A percentile compares a stretch with the other conserved stretches of the same genome.
phyloP scores from a whole-genome alignment of 2,888 invertebrate genomes.

The Priocnemis perturbator region DNA sequence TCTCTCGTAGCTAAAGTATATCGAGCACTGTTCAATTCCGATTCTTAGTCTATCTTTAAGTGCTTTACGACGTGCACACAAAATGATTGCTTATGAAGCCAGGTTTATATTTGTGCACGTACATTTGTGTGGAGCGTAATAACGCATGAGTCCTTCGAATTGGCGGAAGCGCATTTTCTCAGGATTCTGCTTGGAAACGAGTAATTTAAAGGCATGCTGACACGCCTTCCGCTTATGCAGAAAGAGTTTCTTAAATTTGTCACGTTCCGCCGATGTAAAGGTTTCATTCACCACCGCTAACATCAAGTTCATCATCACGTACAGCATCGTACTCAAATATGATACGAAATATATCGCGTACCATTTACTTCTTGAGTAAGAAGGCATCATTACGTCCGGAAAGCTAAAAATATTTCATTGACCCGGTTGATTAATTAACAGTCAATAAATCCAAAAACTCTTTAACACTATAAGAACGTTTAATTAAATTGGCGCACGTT shows the following conservation, averaged over 20 bases:
- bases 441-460: too few relatives aligned
- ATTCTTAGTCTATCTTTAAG: neutral
- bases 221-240: slow-evolving; percentile 89
- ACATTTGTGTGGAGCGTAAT: slow-evolving; percentile 86
- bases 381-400: slow-evolving; percentile 96
- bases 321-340: slow-evolving; percentile 89
- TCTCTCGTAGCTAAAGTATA: slow-evolving; percentile 80
- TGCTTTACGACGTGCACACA: neutral
- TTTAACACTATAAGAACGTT: too few relatives aligned
- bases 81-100: neutral
- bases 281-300: slow-evolving; percentile 94
- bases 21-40: neutral
- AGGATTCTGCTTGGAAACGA: slow-evolving; percentile 86
- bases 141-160: slow-evolving; percentile 88
- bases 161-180: slow-evolving; percentile 83
- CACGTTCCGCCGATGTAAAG: slow-evolving; percentile 90
- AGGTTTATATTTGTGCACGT: slow-evolving; percentile 60
- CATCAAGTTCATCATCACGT: slow-evolving; percentile 94
- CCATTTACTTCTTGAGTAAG: slow-evolving; percentile 87
- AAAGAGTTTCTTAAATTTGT: slow-evolving; percentile 88
- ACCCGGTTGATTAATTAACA: too few relatives aligned
- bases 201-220: slow-evolving; percentile 86
- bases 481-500: neutral
- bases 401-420: slow-evolving; percentile 78
- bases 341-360: slow-evolving; percentile 91